Base-by-base conservation (phyloP, 2,888 invertebrate genomes). In the Lissocephala sabroskyi region DNA sequence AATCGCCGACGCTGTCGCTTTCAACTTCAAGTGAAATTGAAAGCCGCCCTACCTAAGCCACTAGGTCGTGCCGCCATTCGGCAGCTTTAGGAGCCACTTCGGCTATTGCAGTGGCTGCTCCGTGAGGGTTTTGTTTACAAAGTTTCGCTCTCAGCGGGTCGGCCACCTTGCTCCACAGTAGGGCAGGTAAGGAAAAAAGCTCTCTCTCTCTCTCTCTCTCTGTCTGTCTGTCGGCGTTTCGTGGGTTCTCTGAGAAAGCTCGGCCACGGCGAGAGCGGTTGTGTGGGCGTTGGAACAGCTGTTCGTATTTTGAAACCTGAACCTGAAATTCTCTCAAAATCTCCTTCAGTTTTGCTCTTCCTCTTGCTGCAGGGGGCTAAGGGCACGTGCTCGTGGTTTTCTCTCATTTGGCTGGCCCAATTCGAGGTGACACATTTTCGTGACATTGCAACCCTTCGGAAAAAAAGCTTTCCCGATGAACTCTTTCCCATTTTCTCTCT, bases 21-120 rank as follows among this genome's bases (percentile, higher is more conserved):
- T 45, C 55, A 71, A 61, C 59, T 65, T 73, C 58, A 65, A 40
- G 58, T 57, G 74, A 74, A 76, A 67, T 75, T 76, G 66, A 75
- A 79, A 60, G 62, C 63, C 50, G 26, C 41, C 33, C 17, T 54
- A 52, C 75, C 68, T 62, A 59, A 54, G 59, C 62, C 37, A 29
- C 11, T 49, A 23, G 26, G 40, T 29, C 13, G 11, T 18, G 11
- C 18, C 37, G 5, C 42, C 40, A 37, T 23, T 42, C 30, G 42
- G 74, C 74, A 65, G n/a, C 28, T 59, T 59, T 74, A 54, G 49
- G 59, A 42, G 47, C 28, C 10, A 33, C 26, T 23, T 17, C 42
- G 48, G 51, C 16, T 37, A 26, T 44, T 50, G 54, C 45, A 55
- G 41, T 14, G 32, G 42, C 44, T 23, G 1, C 17, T 14, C 35